Evolutionary conservation across 1,140 invertebrate species (phyloP).

Genomic region (Anadara kagoshimensis): DNA sequence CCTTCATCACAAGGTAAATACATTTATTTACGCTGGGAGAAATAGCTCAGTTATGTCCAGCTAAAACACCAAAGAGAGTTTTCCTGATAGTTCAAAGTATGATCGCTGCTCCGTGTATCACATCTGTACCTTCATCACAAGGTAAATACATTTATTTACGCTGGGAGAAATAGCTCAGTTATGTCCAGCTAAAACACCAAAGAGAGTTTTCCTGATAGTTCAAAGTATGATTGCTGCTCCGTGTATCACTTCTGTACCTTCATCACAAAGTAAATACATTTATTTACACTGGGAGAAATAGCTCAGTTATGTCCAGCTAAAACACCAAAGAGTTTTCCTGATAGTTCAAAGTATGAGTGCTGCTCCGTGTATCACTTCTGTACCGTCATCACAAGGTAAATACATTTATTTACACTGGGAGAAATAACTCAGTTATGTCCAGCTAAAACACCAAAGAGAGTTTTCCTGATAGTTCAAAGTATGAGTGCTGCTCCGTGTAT

Average conservation of each 20-base stretch:
- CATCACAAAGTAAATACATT: constrained; percentile 45
- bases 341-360: constrained; percentile 74
- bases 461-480: constrained; percentile 74
- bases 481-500: constrained; percentile 66
- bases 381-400: constrained; percentile 19
- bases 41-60: constrained; percentile 72
- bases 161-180: constrained; percentile 74
- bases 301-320: constrained; percentile 71
- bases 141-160: constrained; percentile 69
- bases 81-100: constrained; percentile 74
- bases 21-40: constrained; percentile 75
- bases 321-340: constrained; percentile 71
- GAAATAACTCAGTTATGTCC: constrained; percentile 74
- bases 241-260: constrained; percentile 37
- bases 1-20: constrained; percentile 19
- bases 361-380: constrained; percentile 48
- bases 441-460: constrained; percentile 67
- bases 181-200: constrained; percentile 71
- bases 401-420: constrained; percentile 74
- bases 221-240: constrained; percentile 72
- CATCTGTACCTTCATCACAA: constrained; percentile 18
- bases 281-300: constrained; percentile 75
- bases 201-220: constrained; percentile 71
- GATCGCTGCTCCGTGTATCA: constrained; percentile 62
- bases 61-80: constrained; percentile 69